A percentile compares a stretch with the other conserved stretches of the same genome.
Conservation (phyloP, 2,888 invertebrate species). For the Scotopteryx bipunctaria region DNA sequence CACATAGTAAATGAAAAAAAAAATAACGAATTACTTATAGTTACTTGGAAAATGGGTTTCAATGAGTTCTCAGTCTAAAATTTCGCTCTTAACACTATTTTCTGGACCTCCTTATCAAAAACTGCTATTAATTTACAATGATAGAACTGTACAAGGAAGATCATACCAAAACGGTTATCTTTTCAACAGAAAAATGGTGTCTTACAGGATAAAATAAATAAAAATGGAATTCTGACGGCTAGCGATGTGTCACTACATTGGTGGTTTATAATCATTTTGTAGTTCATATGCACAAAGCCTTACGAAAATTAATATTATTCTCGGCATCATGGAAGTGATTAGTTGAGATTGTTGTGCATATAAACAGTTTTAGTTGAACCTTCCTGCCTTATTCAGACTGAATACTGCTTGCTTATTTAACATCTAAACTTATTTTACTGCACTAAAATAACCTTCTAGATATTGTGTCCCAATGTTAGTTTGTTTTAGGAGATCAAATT, state of each 20-base stretch:
- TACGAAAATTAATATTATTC: slow-evolving; percentile 13
- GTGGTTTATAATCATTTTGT: slow-evolving; percentile 4
- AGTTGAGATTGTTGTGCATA: slow-evolving; percentile 52
- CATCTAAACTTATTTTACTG: slow-evolving; percentile 18
- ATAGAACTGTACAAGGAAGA: slow-evolving; percentile 28
- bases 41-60: neutral
- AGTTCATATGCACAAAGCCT: slow-evolving; percentile 25
- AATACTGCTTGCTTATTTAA: slow-evolving; percentile 19
- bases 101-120: neutral
- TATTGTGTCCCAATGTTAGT: slow-evolving; percentile 4
- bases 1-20: too few species aligned
- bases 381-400: slow-evolving; percentile 35
- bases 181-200: slow-evolving; percentile 37
- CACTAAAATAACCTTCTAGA: slow-evolving; percentile 12
- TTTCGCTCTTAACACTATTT: neutral
- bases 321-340: neutral
- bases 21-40: too few species aligned
- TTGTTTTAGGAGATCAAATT: slow-evolving; percentile 14
- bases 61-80: neutral
- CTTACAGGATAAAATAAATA: slow-evolving; percentile 41
- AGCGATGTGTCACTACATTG: slow-evolving; percentile 22
- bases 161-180: slow-evolving; percentile 26
- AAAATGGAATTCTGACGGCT: slow-evolving; percentile 39
- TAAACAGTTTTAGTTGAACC: slow-evolving; percentile 38
- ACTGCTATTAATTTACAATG: neutral